A percentile compares a stretch with the other conserved stretches of the same genome.
Conservation (phyloP, 2,797 vertebrate species). For the Botia kubotai region DNA sequence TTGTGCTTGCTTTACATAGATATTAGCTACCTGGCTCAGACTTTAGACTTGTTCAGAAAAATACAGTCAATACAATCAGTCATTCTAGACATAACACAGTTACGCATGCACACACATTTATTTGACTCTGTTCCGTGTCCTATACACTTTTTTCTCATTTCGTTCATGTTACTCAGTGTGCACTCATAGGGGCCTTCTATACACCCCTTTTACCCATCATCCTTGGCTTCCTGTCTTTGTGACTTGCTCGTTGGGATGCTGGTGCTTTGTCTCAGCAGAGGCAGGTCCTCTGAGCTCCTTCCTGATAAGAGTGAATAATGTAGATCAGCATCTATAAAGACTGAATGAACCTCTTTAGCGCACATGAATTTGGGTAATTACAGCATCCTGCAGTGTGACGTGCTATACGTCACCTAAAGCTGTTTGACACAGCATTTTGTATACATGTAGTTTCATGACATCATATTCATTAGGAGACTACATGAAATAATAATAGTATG, state of each 20-base stretch:
- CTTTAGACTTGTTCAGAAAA: neutral
- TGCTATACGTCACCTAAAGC: neutral
- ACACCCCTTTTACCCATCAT: constrained; percentile 4
- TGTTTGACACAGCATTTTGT: neutral
- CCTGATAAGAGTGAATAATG: neutral
- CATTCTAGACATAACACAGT: constrained; percentile 42
- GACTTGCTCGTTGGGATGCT: neutral
- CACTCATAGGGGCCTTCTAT: constrained; percentile 43
- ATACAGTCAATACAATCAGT: constrained; percentile 14
- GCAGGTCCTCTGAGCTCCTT: neutral
- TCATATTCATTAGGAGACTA: neutral
- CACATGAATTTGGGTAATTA: neutral
- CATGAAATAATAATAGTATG: neutral
- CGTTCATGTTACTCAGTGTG: constrained; percentile 27
- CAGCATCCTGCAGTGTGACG: neutral
- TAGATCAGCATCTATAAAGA: neutral
- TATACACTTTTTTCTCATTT: neutral
- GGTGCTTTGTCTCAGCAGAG: constrained; percentile 15
- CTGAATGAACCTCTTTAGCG: neutral
- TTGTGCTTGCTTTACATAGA: neutral
- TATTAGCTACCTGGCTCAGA: neutral
- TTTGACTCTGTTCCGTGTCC: neutral
- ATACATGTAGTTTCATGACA: neutral
- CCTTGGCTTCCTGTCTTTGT: constrained; percentile 24
- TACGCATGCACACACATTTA: neutral